Conservation (phyloP, 1,140 invertebrate species). For the Solenopsis fugax region DNA sequence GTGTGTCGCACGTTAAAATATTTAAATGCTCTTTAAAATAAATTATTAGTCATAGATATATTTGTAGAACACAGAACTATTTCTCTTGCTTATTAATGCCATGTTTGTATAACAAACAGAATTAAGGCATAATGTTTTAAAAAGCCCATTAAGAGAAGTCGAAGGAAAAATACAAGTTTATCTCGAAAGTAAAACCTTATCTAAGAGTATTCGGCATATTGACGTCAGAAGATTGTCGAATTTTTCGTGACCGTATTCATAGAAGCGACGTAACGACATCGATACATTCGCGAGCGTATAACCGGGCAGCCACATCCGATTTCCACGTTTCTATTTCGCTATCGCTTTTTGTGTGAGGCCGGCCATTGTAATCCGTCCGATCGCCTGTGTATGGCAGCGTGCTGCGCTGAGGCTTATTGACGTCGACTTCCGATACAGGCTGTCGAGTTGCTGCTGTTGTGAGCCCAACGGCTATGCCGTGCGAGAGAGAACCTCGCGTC, state of each 20-base stretch:
- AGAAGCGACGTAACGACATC: slow-evolving; percentile 25
- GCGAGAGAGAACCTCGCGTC: slow-evolving; percentile 25
- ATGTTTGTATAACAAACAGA: background rate
- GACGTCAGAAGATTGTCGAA: background rate
- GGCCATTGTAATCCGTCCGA: slow-evolving; percentile 57
- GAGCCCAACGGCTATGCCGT: slow-evolving; percentile 2
- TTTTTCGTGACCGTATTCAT: slow-evolving; percentile 30
- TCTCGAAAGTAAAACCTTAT: background rate
- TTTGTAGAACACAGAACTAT: background rate
- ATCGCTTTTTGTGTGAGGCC: slow-evolving; percentile 36
- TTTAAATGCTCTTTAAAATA: background rate
- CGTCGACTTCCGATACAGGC: slow-evolving; percentile 71
- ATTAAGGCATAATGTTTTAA: background rate
- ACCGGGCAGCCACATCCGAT: slow-evolving; percentile 11
- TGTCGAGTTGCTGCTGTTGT: slow-evolving; percentile 59
- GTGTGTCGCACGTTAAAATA: background rate
- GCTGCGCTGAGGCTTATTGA: slow-evolving; percentile 62
- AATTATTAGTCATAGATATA: background rate
- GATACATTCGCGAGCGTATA: slow-evolving; percentile 20
- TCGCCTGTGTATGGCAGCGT: slow-evolving; percentile 58
- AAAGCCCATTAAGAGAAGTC: background rate
- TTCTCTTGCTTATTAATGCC: background rate
- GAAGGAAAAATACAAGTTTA: background rate
- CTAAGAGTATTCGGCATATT: slow-evolving; percentile 1
- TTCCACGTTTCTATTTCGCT: slow-evolving; percentile 65